A percentile compares a stretch with the other conserved stretches of the same genome.
Conservation (phyloP, 2,888 invertebrate genomes). For the Aphodius granarius region DNA sequence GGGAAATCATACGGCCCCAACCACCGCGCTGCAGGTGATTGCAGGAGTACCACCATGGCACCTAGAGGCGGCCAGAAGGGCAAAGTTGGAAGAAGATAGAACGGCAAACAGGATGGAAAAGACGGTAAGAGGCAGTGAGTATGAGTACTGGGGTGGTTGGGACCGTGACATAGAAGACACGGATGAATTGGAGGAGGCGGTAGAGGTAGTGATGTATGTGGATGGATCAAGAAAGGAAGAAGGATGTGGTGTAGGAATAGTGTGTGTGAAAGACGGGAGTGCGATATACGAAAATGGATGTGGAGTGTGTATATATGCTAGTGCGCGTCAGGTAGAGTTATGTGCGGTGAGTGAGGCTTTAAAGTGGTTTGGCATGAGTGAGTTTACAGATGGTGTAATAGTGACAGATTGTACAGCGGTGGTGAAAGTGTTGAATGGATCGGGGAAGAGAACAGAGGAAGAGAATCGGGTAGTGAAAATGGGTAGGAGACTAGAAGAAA, state of each 20-base stretch:
- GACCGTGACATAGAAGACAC: neutral
- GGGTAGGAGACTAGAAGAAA: neutral
- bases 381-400: neutral
- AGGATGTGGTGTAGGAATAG: neutral
- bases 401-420: neutral
- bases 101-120: neutral
- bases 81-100: no score
- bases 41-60: slow-evolving; percentile 14
- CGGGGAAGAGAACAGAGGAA: neutral
- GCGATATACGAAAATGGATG: neutral
- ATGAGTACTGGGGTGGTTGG: neutral
- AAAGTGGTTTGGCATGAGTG: no score
- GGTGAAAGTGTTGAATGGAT: neutral
- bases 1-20: slow-evolving; percentile 18
- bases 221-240: neutral
- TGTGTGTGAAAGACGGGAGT: neutral
- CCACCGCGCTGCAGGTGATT: slow-evolving; percentile 18
- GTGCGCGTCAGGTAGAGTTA: neutral
- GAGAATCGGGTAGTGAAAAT: neutral
- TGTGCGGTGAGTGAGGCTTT: no score
- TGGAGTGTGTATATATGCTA: neutral
- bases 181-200: neutral
- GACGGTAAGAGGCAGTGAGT: neutral
- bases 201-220: neutral
- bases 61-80: no score